A percentile compares a stretch with the other conserved stretches of the same genome.
These are phyloP conservation scores for Columba janthina DNA, from an alignment of 2,113 vertebrate genomes.

Conservation along the genomic window DNA sequence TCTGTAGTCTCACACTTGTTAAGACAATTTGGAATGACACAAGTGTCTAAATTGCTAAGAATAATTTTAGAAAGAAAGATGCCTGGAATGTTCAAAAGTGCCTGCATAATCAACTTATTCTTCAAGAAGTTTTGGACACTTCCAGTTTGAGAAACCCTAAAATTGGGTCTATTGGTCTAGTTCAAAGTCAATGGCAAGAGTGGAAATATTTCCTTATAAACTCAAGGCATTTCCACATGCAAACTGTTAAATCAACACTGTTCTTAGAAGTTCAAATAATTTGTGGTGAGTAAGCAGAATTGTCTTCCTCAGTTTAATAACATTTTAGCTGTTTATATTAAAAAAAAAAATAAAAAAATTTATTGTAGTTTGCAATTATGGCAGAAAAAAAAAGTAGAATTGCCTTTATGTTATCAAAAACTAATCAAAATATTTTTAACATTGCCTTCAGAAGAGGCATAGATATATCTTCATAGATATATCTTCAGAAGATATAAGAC, in stretches of 20 bases:
- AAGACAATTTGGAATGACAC: neutral
- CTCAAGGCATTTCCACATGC: neutral
- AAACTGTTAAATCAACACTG: neutral
- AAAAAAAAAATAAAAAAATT: too few species aligned
- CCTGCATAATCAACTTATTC: rapidly evolving
- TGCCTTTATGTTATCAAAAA: neutral
- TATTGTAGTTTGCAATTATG: neutral
- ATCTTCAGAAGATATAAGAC: rapidly evolving
- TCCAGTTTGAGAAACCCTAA: neutral
- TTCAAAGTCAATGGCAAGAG: neutral
- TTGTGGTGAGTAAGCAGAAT: neutral
- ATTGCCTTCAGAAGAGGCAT: neutral
- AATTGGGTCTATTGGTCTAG: neutral
- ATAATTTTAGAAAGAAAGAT: neutral
- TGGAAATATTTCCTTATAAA: neutral
- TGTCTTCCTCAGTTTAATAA: neutral
- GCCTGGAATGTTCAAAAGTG: neutral
- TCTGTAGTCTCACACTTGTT: neutral
- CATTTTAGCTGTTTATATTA: neutral
- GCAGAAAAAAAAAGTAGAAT: neutral
- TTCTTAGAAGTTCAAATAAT: neutral
- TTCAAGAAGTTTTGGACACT: neutral
- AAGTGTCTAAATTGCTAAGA: neutral
- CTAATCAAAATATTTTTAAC: rapidly evolving
- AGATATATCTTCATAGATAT: too few species aligned